Evolutionary conservation across 2,888 invertebrate genomes (phyloP).

Genomic region (Drosophila siamana): DNA sequence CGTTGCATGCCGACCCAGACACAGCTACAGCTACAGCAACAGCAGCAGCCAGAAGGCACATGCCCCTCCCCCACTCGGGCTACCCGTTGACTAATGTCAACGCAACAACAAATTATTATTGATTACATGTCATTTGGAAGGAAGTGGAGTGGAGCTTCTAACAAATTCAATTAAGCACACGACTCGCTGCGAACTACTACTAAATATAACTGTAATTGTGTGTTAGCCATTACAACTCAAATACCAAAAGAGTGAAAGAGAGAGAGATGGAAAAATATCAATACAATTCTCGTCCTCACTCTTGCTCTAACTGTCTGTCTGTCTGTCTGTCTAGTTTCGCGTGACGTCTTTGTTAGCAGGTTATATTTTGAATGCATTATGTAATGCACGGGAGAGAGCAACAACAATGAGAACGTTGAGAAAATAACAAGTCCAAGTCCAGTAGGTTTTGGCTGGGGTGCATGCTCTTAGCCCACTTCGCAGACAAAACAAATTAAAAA

Average conservation of each 20-base stretch:
- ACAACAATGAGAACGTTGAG: neutral
- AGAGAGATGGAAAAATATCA: slow-evolving; percentile 5
- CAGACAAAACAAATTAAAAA: slow-evolving; percentile 39
- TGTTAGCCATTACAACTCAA: slow-evolving; percentile 33
- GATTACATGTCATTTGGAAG: slow-evolving; percentile 73
- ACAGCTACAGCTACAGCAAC: too few species aligned
- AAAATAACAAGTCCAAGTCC: neutral
- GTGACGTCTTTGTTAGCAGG: slow-evolving; percentile 23
- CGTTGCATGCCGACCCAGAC: slow-evolving; percentile 54
- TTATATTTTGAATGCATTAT: slow-evolving; percentile 48
- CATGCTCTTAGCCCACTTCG: slow-evolving; percentile 76
- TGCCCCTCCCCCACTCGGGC: neutral
- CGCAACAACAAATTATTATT: slow-evolving; percentile 71
- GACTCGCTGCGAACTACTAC: slow-evolving; percentile 18
- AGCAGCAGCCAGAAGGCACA: too few species aligned
- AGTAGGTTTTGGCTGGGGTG: slow-evolving; percentile 39
- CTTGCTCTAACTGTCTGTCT: neutral
- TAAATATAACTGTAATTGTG: slow-evolving; percentile 55
- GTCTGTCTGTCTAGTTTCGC: neutral
- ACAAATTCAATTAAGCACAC: slow-evolving; percentile 73
- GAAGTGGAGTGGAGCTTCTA: slow-evolving; percentile 30
- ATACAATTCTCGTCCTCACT: neutral
- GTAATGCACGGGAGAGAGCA: slow-evolving; percentile 26
- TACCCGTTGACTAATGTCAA: slow-evolving; percentile 60
- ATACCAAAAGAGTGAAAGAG: neutral